These are phyloP conservation scores for Argyrosomus regius DNA, from an alignment of 2,797 vertebrate species.

Conservation along the genomic window DNA sequence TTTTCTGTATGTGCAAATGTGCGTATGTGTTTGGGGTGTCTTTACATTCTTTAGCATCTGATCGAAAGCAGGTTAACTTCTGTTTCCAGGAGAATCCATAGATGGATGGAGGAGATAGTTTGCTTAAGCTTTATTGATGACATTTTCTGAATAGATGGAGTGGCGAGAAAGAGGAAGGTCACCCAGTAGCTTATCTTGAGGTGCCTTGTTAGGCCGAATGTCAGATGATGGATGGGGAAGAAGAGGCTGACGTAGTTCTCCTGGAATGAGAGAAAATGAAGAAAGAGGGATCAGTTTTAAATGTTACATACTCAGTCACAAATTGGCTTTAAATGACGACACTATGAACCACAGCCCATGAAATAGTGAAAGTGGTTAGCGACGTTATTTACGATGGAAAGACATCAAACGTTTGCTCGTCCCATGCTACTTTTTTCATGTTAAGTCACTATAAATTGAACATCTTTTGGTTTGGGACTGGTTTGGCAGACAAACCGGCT, in stretches of 20 bases:
- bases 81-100: conserved; percentile 31
- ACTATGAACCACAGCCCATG: not conserved
- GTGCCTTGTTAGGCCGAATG: conserved; percentile 36
- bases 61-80: conserved; percentile 39
- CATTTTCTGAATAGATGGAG: conserved; percentile 50
- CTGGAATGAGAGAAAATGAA: conserved; percentile 40
- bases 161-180: conserved; percentile 46
- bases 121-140: conserved; percentile 16
- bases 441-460: not conserved
- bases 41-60: conserved; percentile 31
- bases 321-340: not conserved
- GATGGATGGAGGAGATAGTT: conserved; percentile 28
- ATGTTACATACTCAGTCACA: conserved; percentile 4
- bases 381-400: not conserved
- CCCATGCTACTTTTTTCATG: not conserved
- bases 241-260: conserved; percentile 14
- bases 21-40: not conserved
- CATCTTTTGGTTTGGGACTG: not conserved
- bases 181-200: conserved; percentile 57
- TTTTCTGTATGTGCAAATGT: conserved; percentile 36
- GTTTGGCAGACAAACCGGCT: not conserved
- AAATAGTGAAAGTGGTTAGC: not conserved
- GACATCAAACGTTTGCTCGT: not conserved
- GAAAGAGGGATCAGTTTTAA: conserved; percentile 7
- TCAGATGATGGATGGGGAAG: conserved; percentile 44